Evolutionary conservation across 2,888 invertebrate genomes (phyloP).

Genomic region (Megalurothrips usitatus): DNA sequence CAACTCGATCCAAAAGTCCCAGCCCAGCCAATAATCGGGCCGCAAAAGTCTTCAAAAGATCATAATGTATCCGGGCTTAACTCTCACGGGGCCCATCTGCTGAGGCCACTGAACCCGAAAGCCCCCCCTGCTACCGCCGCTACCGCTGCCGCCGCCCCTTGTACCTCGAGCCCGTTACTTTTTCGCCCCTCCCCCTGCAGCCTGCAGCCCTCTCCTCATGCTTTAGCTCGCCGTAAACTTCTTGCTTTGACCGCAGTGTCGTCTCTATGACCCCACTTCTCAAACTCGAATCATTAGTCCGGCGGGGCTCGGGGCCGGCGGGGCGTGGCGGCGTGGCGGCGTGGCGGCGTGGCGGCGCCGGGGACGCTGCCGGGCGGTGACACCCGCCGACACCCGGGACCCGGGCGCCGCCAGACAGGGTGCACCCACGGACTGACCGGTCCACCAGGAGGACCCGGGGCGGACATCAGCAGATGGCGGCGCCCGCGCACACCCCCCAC

Average conservation of each 20-base stretch:
- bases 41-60: conserved; percentile 2
- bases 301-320: no score
- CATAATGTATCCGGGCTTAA: conserved; percentile 7
- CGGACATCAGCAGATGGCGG: no score
- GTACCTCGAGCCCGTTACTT: neutral
- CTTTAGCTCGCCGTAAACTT: neutral
- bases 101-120: neutral
- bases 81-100: neutral
- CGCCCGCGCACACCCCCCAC: neutral
- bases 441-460: no score
- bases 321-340: no score
- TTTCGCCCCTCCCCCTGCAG: neutral
- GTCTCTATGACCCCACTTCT: neutral
- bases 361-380: no score
- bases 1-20: neutral
- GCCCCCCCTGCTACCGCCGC: neutral
- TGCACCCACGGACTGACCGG: no score
- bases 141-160: neutral
- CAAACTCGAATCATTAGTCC: conserved; percentile 23
- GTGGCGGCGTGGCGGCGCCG: no score
- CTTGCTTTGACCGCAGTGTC: conserved; percentile 15
- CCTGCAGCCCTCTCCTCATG: neutral
- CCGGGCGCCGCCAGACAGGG: no score
- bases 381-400: no score
- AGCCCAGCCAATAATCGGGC: neutral